A percentile compares a stretch with the other conserved stretches of the same genome.
Evolutionary conservation across 2,113 vertebrate species (phyloP).

Genomic region (Tympanuchus pallidicinctus): DNA sequence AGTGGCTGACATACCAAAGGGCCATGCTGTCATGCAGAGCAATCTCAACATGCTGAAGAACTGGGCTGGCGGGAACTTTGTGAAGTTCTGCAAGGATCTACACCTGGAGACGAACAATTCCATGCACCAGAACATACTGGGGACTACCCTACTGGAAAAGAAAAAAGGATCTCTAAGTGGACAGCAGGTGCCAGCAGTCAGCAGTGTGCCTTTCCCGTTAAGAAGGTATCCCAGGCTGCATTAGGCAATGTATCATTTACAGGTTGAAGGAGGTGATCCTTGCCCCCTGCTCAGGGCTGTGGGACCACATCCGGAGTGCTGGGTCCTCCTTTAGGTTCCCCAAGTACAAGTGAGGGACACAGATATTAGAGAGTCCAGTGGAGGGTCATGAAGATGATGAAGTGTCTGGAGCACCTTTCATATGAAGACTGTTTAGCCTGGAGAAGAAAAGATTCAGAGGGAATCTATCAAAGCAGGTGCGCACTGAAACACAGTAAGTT

Average conservation of each 20-base stretch:
- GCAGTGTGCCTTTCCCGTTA: neutral
- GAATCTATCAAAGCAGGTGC: neutral
- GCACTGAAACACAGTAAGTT: neutral
- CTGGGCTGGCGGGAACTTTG: neutral
- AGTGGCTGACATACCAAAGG: neutral
- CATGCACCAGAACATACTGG: neutral
- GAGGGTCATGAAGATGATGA: neutral
- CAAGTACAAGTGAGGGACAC: neutral
- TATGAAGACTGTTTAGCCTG: neutral
- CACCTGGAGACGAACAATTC: neutral
- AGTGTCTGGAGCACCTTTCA: neutral
- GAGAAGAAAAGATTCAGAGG: neutral
- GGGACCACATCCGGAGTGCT: neutral
- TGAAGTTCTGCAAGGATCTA: neutral
- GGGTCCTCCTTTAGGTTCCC: neutral
- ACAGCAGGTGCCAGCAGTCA: neutral
- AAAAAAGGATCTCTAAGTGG: neutral
- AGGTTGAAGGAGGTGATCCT: neutral
- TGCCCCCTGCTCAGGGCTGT: neutral
- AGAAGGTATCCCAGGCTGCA: neutral
- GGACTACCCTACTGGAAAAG: neutral
- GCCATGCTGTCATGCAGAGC: neutral
- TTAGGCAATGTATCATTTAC: neutral
- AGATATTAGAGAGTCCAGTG: neutral
- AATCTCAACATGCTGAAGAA: neutral